Base-by-base conservation (phyloP, 2,797 vertebrate species). In the Galaxias olidus region DNA sequence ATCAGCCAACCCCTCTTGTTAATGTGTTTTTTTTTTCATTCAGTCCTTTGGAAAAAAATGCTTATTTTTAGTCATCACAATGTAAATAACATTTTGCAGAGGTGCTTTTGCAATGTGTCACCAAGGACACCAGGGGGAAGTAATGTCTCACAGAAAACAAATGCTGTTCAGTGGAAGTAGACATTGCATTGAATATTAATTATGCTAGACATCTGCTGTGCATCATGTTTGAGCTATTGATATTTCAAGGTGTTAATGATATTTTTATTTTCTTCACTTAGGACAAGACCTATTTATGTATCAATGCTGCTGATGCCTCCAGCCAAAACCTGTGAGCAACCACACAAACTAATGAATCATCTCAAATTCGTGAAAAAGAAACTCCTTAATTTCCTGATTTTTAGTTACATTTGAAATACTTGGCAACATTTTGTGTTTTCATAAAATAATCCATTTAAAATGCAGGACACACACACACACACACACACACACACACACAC, bases 261-360 rank as follows among this genome's bases (percentile, higher is more conserved):
- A 44, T 84, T 60, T 87, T 4, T 74, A 8, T 63, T 55, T 82
- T 72, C 51, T 41, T 61, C 61, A 41, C 88, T 43, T 88, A 96
- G 95, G 93, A 93, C 83, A 93, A 91, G 91, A 94, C 87, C 6
- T 96, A 96, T 62, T 93, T 96, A 78, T 96, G 95, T 69, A 94
- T 96, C 70, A 87, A 93, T 0, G 95, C 94, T 71, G 93, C 92
- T 0, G 95, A 96, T 80, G 92, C 94, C 1, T 93, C 93, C 51
- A 93, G 80, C 76, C 91, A 96, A 76, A 95, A 96, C 81, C 78
- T 96, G 95, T 96, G 78, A 96, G 95, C 94, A 59, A 9, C 13
- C 14, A 53, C 43, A 17, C 19, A 40, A 63, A 63, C 66, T 53
- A 56, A 65, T 54, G 2, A 30, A 3, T 30, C 30, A 30, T 30